Evolutionary conservation across 1,140 invertebrate genomes (phyloP).

Genomic region (Drosophila trapezifrons): DNA sequence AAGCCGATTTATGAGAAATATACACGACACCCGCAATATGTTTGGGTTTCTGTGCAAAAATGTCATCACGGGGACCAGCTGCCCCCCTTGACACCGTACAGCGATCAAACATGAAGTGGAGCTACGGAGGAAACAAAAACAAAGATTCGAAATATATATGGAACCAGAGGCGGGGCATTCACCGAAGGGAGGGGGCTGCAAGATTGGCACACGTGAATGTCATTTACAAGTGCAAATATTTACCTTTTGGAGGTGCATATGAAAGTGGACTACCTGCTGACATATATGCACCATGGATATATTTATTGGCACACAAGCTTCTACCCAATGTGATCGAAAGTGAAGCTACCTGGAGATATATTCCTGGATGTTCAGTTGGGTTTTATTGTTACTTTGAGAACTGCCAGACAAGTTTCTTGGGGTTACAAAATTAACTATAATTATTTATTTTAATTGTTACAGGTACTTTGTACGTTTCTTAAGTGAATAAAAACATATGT

Average conservation of each 20-base stretch:
- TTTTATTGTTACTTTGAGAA: not conserved
- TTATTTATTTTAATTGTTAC: too few relatives aligned
- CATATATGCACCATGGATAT: constrained; percentile 69
- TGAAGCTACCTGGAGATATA: not conserved
- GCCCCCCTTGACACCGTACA: constrained; percentile 11
- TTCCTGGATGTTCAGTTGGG: not conserved
- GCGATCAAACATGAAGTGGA: constrained; percentile 62
- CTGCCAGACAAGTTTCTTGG: not conserved
- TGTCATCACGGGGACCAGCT: constrained; percentile 13
- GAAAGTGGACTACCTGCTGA: constrained; percentile 63
- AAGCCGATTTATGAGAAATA: constrained; percentile 80
- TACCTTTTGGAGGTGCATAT: constrained; percentile 63
- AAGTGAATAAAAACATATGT: too few relatives aligned
- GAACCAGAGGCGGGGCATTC: constrained; percentile 8
- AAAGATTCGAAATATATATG: constrained; percentile 10
- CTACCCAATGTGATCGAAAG: constrained; percentile 10
- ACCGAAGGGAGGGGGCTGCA: not conserved
- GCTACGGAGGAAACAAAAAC: constrained; percentile 41
- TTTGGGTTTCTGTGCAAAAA: constrained; percentile 54
- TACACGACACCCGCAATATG: constrained; percentile 71
- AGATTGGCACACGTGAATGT: constrained; percentile 67
- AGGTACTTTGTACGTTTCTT: too few relatives aligned
- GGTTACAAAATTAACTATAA: too few relatives aligned
- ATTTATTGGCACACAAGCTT: constrained; percentile 40
- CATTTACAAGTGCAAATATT: constrained; percentile 81